Evolutionary conservation across 2,888 invertebrate species (phyloP).

Genomic region (Drosophila helvetica): DNA sequence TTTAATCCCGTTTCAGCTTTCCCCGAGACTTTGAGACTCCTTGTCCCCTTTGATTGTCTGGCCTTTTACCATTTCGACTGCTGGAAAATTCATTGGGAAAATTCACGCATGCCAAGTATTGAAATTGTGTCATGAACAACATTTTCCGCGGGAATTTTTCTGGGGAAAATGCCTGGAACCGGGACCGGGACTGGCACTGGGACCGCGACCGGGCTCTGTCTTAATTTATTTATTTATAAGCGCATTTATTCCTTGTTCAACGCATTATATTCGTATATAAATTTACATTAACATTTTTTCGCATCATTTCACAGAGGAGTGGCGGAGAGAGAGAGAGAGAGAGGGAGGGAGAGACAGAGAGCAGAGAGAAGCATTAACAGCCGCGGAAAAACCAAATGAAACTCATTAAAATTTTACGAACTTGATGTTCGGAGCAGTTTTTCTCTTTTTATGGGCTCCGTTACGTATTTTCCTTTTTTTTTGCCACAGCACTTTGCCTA

Average conservation of each 20-base stretch:
- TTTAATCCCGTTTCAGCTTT: background rate
- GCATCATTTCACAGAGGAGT: slow-evolving; percentile 65
- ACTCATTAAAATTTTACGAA: slow-evolving; percentile 79
- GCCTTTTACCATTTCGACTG: too few species aligned
- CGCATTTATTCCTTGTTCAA: slow-evolving; percentile 62
- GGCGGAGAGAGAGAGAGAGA: background rate
- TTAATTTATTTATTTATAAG: slow-evolving; percentile 56
- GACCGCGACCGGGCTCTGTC: background rate
- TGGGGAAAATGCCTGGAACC: background rate
- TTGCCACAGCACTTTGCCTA: slow-evolving; percentile 66
- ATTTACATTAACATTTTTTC: slow-evolving; percentile 76
- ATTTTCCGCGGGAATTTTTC: background rate
- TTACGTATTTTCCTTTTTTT: slow-evolving; percentile 49
- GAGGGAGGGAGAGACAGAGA: background rate
- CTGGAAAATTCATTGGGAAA: background rate
- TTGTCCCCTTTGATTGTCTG: background rate
- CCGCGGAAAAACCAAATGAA: slow-evolving; percentile 60
- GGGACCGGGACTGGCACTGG: background rate
- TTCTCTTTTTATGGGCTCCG: slow-evolving; percentile 71
- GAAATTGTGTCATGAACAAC: slow-evolving; percentile 8
- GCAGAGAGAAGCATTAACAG: slow-evolving; percentile 38
- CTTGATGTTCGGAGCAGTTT: slow-evolving; percentile 73
- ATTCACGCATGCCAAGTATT: background rate
- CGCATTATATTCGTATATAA: slow-evolving; percentile 72
- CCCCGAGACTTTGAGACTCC: too few species aligned